Evolutionary conservation across 2,113 vertebrate genomes (phyloP).

Genomic region (Ahaetulla prasina): DNA sequence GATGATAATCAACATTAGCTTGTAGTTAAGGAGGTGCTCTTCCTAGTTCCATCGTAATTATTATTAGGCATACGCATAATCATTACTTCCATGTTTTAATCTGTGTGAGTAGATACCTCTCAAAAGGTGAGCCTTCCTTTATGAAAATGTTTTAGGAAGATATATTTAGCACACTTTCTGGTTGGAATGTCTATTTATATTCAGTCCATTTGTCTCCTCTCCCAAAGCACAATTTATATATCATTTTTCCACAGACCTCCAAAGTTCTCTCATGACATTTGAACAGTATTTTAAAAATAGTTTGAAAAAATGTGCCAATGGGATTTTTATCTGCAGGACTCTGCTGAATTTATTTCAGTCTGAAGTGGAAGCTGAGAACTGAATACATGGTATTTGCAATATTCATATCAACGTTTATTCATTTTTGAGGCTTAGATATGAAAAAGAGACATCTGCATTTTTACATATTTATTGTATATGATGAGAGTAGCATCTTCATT

Average conservation of each 20-base stretch:
- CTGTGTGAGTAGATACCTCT: neutral
- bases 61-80: neutral
- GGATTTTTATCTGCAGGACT: constrained; percentile 13
- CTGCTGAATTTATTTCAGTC: constrained; percentile 11
- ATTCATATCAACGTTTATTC: neutral
- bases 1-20: neutral
- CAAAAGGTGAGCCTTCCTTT: neutral
- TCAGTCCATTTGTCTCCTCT: neutral
- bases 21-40: neutral
- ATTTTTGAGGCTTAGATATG: constrained; percentile 40
- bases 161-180: neutral
- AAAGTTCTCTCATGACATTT: neutral
- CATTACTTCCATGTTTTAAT: neutral
- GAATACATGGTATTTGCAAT: constrained; percentile 14
- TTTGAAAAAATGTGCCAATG: neutral
- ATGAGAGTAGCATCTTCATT: constrained; percentile 55
- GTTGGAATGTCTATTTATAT: neutral
- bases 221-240: neutral
- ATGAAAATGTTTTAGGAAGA: neutral
- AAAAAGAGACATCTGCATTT: constrained; percentile 61
- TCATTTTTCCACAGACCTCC: neutral
- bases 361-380: neutral
- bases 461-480: constrained; percentile 57
- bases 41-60: neutral
- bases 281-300: neutral